Evolutionary conservation across 2,113 vertebrate species (phyloP).

Genomic region (Eulacestoma nigropectus): DNA sequence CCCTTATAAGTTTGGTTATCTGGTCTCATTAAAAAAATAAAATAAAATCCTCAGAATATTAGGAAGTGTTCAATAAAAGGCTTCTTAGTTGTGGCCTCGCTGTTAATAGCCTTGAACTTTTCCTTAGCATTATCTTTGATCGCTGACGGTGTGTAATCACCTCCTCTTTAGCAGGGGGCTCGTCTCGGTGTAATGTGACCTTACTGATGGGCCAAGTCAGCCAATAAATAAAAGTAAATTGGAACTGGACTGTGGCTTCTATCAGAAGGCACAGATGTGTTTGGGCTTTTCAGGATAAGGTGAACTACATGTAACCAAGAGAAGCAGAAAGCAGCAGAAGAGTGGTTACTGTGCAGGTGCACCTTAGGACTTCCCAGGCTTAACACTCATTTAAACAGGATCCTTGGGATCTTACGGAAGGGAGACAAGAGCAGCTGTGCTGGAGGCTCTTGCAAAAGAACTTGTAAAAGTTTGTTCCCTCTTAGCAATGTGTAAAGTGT

Average conservation of each 20-base stretch:
- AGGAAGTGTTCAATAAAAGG: neutral
- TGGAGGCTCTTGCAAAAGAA: neutral
- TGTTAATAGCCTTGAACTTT: constrained; percentile 16
- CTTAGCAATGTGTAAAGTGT: neutral
- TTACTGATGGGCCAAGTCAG: neutral
- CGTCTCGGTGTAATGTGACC: neutral
- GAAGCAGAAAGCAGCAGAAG: neutral
- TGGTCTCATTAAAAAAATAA: neutral
- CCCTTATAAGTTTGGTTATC: neutral
- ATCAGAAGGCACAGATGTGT: neutral
- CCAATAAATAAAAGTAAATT: constrained; percentile 17
- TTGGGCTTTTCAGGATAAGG: neutral
- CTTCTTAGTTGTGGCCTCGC: neutral
- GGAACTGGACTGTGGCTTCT: neutral
- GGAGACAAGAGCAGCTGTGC: neutral
- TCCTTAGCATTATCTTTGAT: neutral
- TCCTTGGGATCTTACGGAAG: neutral
- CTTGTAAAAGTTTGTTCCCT: neutral
- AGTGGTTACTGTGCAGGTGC: neutral
- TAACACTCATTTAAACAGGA: neutral
- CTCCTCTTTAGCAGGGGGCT: neutral
- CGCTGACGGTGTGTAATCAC: neutral
- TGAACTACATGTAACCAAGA: neutral
- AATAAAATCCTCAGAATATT: neutral
- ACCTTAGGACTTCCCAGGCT: neutral